A percentile compares a stretch with the other conserved stretches of the same genome.
These are phyloP conservation scores for Tichodroma muraria DNA, from an alignment of 2,113 vertebrate genomes.

Conservation along the genomic window DNA sequence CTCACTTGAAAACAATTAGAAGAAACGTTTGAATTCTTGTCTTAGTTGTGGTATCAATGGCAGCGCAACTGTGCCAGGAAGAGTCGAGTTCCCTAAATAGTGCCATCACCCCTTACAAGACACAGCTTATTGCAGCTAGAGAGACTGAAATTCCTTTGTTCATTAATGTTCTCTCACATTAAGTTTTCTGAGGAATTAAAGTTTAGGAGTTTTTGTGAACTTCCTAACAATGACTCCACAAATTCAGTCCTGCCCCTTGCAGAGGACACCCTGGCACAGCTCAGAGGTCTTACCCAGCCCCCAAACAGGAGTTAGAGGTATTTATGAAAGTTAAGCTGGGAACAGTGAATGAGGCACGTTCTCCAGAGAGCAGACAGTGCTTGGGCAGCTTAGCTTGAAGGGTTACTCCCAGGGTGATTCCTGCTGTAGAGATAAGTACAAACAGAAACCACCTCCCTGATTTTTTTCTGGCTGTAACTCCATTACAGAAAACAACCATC, in stretches of 20 bases:
- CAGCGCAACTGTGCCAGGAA: background rate
- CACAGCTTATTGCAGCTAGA: background rate
- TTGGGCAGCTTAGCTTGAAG: background rate
- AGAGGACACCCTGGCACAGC: background rate
- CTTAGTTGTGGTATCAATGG: background rate
- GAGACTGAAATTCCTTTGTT: background rate
- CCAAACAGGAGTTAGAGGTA: background rate
- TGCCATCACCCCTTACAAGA: background rate
- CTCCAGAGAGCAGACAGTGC: rapidly evolving
- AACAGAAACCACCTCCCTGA: background rate
- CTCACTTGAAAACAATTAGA: background rate
- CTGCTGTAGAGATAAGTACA: background rate
- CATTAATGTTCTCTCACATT: background rate
- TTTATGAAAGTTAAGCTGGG: background rate
- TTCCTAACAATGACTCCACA: background rate
- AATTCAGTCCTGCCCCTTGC: background rate
- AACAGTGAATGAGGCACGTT: background rate
- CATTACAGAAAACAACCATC: background rate
- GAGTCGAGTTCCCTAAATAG: background rate
- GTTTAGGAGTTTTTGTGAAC: background rate
- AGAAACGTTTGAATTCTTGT: background rate
- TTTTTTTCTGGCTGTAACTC: background rate
- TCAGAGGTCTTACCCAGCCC: background rate
- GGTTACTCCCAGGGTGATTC: background rate
- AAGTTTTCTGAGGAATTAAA: background rate